Percentiles rank a stretch among this genome's conserved stretches.
Evolutionary conservation across 2,888 invertebrate species (phyloP).

Genomic region (Acleris sparsana): DNA sequence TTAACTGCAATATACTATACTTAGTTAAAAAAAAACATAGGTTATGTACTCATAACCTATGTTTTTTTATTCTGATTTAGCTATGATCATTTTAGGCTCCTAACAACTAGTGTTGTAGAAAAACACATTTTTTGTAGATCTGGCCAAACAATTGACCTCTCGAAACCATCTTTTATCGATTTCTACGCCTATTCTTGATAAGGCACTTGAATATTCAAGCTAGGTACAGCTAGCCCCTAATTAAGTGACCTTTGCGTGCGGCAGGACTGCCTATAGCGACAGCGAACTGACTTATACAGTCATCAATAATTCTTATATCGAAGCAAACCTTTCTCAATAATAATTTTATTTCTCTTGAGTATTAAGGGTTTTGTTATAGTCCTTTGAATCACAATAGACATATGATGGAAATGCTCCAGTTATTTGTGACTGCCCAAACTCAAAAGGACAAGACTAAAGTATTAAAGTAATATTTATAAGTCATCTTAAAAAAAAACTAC

Average conservation of each 20-base stretch:
- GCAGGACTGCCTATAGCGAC: constrained; percentile 4
- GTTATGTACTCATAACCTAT: no score
- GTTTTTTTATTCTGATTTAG: no score
- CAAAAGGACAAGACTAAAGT: no score
- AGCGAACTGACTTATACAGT: constrained; percentile 11
- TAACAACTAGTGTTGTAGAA: background rate
- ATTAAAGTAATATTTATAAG: no score
- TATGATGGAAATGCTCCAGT: no score
- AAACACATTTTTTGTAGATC: background rate
- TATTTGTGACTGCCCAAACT: no score
- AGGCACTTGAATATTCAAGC: constrained; percentile 27
- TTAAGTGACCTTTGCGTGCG: constrained; percentile 31
- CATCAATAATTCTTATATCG: constrained; percentile 20
- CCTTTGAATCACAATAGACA: no score
- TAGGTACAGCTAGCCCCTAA: constrained; percentile 9
- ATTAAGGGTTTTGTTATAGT: background rate
- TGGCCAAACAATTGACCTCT: background rate
- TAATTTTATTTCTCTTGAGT: constrained; percentile 4
- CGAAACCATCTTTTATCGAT: background rate
- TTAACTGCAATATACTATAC: no score
- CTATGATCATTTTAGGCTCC: no score
- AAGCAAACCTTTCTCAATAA: constrained; percentile 11
- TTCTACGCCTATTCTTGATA: constrained; percentile 19
- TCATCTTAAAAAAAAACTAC: no score
- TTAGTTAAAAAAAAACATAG: no score